phyloP scores from a whole-genome alignment of 2,113 vertebrate species.

The Etheostoma cragini region DNA sequence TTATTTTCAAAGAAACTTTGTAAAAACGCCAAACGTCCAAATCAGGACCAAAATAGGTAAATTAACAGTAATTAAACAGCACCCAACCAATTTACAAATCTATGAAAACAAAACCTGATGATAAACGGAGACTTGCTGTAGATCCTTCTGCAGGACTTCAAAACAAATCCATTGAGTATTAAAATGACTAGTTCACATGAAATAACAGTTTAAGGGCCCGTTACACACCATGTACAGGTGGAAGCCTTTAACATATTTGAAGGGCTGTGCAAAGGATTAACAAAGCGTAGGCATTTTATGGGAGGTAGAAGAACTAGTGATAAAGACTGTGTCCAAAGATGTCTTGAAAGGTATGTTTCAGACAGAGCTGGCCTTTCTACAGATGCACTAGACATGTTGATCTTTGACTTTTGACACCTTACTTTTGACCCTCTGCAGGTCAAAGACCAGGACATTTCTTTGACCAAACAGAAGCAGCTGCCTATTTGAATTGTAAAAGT shows the following conservation, averaged over 20 bases:
- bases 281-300: neutral
- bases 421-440: slow-evolving; percentile 40
- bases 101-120: neutral
- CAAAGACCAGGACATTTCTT: slow-evolving; percentile 36
- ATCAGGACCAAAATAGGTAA: neutral
- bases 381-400: slow-evolving; percentile 40
- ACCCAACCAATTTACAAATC: neutral
- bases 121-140: neutral
- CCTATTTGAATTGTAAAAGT: neutral
- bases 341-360: neutral
- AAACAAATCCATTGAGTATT: neutral
- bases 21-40: neutral
- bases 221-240: neutral
- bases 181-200: neutral
- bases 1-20: neutral
- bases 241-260: neutral
- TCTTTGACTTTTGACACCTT: slow-evolving; percentile 51
- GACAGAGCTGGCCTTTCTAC: neutral
- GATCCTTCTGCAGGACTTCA: neutral
- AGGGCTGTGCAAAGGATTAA: neutral
- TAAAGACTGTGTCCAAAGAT: neutral
- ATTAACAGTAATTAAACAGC: too few relatives aligned
- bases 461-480: slow-evolving; percentile 38
- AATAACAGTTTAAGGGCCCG: neutral
- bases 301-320: neutral